These are phyloP conservation scores for Manduca sexta DNA, from an alignment of 1,140 invertebrate species.

Conservation along the genomic window DNA sequence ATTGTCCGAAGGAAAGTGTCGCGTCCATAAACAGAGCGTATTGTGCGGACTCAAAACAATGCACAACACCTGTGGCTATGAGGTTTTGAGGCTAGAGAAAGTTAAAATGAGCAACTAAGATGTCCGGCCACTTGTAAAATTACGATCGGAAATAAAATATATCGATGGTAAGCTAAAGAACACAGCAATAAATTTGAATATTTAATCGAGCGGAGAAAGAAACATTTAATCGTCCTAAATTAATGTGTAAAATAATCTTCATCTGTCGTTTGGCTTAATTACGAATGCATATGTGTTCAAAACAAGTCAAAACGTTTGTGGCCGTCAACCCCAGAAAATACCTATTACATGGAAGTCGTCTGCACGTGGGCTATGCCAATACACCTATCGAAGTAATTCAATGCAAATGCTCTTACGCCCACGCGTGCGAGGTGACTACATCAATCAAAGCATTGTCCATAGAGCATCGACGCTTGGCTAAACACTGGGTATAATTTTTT, in stretches of 20 bases:
- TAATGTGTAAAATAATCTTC: no score
- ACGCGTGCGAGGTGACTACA: slow-evolving; percentile 36
- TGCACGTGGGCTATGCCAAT: slow-evolving; percentile 48
- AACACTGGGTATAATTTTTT: slow-evolving; percentile 46
- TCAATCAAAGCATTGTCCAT: slow-evolving; percentile 55
- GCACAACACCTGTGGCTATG: slow-evolving; percentile 39
- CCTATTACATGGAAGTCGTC: slow-evolving; percentile 13
- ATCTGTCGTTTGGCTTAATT: no score
- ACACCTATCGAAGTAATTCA: slow-evolving; percentile 55
- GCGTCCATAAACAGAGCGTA: slow-evolving; percentile 22
- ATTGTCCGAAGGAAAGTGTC: not conserved
- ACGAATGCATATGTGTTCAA: slow-evolving; percentile 1
- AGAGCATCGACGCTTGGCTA: slow-evolving; percentile 17
- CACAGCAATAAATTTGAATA: slow-evolving; percentile 8
- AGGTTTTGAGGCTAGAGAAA: slow-evolving; percentile 71
- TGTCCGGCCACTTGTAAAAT: slow-evolving; percentile 27
- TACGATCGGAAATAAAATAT: slow-evolving; percentile 19
- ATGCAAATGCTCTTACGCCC: slow-evolving; percentile 61
- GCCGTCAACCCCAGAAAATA: slow-evolving; percentile 36
- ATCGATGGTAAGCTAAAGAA: slow-evolving; percentile 1
- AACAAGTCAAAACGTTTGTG: slow-evolving; percentile 14
- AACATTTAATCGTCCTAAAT: no score
- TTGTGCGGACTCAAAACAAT: slow-evolving; percentile 53
- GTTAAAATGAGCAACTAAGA: slow-evolving; percentile 53
- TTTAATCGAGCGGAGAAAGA: slow-evolving; percentile 2